Evolutionary conservation across 2,888 invertebrate species (phyloP), one percentile per base, ranked within the genome.

Genomic region (Mylabris sibirica): DNA sequence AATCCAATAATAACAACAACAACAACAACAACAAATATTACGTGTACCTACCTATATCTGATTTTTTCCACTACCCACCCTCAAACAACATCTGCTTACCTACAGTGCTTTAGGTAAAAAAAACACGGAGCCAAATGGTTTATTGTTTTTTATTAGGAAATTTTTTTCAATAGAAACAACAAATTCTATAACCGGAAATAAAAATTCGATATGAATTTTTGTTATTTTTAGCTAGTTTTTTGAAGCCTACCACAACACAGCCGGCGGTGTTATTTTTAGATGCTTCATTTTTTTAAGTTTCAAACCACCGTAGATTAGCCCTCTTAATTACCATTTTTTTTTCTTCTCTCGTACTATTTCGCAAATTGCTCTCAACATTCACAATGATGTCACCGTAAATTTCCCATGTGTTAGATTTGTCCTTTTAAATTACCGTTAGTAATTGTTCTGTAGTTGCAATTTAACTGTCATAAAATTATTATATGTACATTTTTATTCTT

Each of bases 41-140:
- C n/a, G 4, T n/a, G 44, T n/a, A n/a, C n/a, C n/a, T n/a, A n/a
- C n/a, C n/a, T n/a, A 44, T 62, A 44, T 64, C 63, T 63, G 60
- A 62, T 65, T 70, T 70, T 70, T 70, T 70, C 63, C 64, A 53
- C 1, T 70, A 65, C 20, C 26, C 44, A 68, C 70, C 69, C 67
- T 66, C 64, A 11, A 62, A 69, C 69, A 76, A 77, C 78, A 78
- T 78, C 78, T 78, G 78, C 78, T 75, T 76, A 70, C 78, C 78
- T 75, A 77, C 76, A 74, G 73, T 69, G 65, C 67, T 66, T 67
- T 67, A 71, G 70, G 68, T 73, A 72, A 69, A 74, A 57, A 57
- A 53, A 53, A n/a, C n/a, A n/a, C n/a, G 8, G 6, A 57, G 73
- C 77, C 75, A 78, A 75, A 74, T 74, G 75, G 74, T 77, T 30